Conservation (phyloP, 2,888 invertebrate species). For the Agrotis ipsilon region DNA sequence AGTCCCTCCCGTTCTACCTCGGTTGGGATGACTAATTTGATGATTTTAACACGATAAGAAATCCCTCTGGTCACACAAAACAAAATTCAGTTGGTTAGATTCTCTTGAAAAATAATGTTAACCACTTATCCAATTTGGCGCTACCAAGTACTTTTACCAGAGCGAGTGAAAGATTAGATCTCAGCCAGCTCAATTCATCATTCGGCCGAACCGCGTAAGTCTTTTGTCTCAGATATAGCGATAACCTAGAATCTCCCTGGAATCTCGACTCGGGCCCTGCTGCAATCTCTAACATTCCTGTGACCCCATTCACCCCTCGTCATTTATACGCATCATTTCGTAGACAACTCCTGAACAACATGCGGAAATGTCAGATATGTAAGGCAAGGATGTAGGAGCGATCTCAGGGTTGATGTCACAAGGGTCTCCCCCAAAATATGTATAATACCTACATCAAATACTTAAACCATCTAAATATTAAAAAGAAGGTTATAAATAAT, state of each 20-base stretch:
- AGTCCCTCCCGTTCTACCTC: no score
- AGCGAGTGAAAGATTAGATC: slow-evolving; percentile 23
- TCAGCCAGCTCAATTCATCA: slow-evolving; percentile 27
- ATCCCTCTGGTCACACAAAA: no score
- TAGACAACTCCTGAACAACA: slow-evolving; percentile 20
- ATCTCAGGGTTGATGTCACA: no score
- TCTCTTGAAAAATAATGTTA: not conserved
- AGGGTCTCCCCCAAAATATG: no score
- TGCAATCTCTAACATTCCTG: slow-evolving; percentile 27
- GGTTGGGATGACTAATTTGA: no score
- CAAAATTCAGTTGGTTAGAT: no score
- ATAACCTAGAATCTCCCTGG: slow-evolving; percentile 34
- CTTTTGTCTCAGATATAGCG: slow-evolving; percentile 27
- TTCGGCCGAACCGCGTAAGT: slow-evolving; percentile 24
- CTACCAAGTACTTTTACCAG: not conserved
- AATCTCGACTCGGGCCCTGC: slow-evolving; percentile 13
- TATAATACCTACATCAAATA: no score
- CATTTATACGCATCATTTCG: slow-evolving; percentile 37
- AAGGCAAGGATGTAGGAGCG: not conserved
- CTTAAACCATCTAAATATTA: no score
- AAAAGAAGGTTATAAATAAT: no score
- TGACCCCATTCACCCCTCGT: not conserved
- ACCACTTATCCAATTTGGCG: not conserved
- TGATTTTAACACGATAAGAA: no score
- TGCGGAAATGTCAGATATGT: slow-evolving; percentile 24